Percentiles rank a stretch among this genome's conserved stretches.
Evolutionary conservation across 64 coral and sea anemone genomes (phyloP).

Genomic region (Hydrozoanthus tunicans): DNA sequence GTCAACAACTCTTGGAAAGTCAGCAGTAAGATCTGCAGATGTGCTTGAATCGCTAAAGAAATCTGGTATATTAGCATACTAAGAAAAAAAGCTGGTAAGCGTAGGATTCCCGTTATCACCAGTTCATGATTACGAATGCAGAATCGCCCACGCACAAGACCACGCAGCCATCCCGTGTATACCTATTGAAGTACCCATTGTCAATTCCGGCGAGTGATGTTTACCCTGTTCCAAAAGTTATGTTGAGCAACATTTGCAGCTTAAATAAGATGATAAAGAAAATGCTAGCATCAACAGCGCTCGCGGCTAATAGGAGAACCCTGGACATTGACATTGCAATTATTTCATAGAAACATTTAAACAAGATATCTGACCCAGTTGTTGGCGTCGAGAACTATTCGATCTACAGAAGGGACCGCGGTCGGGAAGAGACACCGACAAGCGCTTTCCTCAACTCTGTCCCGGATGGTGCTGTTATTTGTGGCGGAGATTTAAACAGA

Average conservation of each 20-base stretch:
- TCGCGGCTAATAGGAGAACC: slow-evolving; percentile 43
- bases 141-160: no score
- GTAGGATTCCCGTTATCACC: slow-evolving; percentile 47
- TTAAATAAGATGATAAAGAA: slow-evolving; percentile 53
- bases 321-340: slow-evolving; percentile 28
- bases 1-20: slow-evolving; percentile 48
- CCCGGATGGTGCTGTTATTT: slow-evolving; percentile 41
- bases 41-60: slow-evolving; percentile 47
- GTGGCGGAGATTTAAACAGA: slow-evolving; percentile 57
- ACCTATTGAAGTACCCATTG: no score
- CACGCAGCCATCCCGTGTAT: no score
- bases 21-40: slow-evolving; percentile 36
- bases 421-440: neutral
- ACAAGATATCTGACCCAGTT: neutral
- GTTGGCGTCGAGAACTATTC: neutral
- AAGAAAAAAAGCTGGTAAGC: slow-evolving; percentile 53
- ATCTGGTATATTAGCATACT: slow-evolving; percentile 55
- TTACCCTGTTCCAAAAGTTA: slow-evolving; percentile 59
- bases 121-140: no score
- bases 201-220: neutral
- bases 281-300: slow-evolving; percentile 37
- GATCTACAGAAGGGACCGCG: slow-evolving; percentile 19
- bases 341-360: slow-evolving; percentile 39
- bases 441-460: slow-evolving; percentile 33
- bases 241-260: slow-evolving; percentile 55